Evolutionary conservation across 1,140 invertebrate species (phyloP), one percentile per base, ranked within the genome.

Genomic region (Stenopsyche tienmushanensis): DNA sequence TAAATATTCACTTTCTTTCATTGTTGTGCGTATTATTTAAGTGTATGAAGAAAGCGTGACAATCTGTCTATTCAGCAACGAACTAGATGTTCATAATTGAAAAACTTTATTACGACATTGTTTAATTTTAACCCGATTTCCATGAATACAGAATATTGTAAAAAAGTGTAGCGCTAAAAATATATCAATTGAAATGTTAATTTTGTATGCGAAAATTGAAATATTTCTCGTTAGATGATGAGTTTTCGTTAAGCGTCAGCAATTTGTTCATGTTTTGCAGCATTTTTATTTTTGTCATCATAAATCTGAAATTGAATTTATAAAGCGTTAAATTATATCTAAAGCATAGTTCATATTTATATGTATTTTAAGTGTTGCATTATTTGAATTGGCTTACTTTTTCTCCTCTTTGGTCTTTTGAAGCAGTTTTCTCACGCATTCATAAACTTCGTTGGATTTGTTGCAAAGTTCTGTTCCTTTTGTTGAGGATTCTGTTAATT

Each of bases 341-440:
- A 8, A 8, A 39, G 7, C n/a, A 39, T 39, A n/a, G n/a, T 39
- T n/a, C 7, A 8, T 39, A 8, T 39, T 39, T 8, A 39, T 8
- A 39, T n/a, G 34, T 8, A 8, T 39, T 39, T 39, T 39, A 39
- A 34, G 29, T 5, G 29, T 34, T 34, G 5, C 29, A 34, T 13
- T 34, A 13, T 34, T 34, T 34, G 5, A 34, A 34, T 7, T 13
- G 2, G 3, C 34, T 54, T 20, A 66, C 67, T 44, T 65, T 45
- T 54, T 65, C 53, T 69, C 64, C 25, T 62, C 59, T 58, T 69
- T 69, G 9, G 65, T 26, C 15, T 63, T 44, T 20, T 59, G 15
- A 1, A 69, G 10, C 54, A 64, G 63, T 47, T 66, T 62, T 69
- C 54, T 60, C 15, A 66, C 49, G 5, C 44, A 45, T 63, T 26